These are phyloP conservation scores for Tenthredo scrophulariae DNA, from an alignment of 2,888 invertebrate species.

Conservation along the genomic window DNA sequence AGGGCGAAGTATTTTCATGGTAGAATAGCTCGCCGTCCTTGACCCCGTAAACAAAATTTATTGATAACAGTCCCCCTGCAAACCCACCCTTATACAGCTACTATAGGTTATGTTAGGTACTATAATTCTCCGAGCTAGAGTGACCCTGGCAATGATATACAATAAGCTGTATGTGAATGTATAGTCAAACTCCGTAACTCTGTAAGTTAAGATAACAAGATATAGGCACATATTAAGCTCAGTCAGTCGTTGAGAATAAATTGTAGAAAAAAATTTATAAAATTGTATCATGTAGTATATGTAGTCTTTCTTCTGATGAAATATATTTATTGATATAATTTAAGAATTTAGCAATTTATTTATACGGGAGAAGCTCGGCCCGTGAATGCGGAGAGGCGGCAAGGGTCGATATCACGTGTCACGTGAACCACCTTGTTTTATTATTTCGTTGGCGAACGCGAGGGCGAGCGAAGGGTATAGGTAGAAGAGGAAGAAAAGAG, in stretches of 20 bases:
- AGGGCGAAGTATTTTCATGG: slow-evolving; percentile 8
- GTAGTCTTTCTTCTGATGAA: neutral
- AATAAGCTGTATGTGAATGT: neutral
- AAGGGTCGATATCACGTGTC: slow-evolving; percentile 28
- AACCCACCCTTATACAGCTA: neutral
- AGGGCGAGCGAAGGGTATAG: neutral
- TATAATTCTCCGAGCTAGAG: neutral
- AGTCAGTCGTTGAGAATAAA: neutral
- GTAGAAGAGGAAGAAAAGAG: too few species aligned
- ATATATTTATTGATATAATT: neutral
- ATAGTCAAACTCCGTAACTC: neutral
- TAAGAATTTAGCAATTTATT: neutral
- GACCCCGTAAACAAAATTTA: slow-evolving; percentile 25
- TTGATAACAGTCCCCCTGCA: neutral
- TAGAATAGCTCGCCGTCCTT: neutral
- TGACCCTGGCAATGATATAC: slow-evolving; percentile 15
- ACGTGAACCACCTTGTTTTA: slow-evolving; percentile 29
- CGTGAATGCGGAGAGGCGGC: neutral
- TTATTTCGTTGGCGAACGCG: slow-evolving; percentile 17
- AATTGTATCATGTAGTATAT: too few species aligned
- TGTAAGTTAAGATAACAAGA: neutral
- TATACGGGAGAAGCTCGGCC: neutral
- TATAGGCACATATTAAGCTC: neutral
- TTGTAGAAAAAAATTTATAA: too few species aligned
- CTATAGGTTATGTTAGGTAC: neutral